These are phyloP conservation scores for Chalcosyrphus nemorum DNA, from an alignment of 2,888 invertebrate genomes.

Conservation along the genomic window DNA sequence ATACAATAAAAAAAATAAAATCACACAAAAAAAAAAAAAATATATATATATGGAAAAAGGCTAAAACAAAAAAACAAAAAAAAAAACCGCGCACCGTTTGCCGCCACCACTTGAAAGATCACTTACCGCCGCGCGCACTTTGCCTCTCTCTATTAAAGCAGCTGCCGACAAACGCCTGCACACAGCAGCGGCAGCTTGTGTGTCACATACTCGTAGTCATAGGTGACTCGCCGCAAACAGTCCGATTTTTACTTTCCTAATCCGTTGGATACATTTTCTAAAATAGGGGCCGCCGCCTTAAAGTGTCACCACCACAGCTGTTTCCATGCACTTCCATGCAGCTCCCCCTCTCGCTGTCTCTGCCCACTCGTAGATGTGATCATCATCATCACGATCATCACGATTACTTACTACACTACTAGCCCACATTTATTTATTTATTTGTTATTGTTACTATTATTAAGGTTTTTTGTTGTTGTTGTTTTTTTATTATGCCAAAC, in stretches of 20 bases:
- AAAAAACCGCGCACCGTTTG: conserved; percentile 54
- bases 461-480: not conserved
- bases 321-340: conserved; percentile 7
- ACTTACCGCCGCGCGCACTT: conserved; percentile 62
- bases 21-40: conserved; percentile 27
- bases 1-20: conserved; percentile 49
- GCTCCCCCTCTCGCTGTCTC: not conserved
- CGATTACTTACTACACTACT: too few species aligned
- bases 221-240: conserved; percentile 58
- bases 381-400: not conserved
- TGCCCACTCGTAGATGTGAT: not conserved
- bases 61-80: conserved; percentile 41
- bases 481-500: conserved; percentile 19
- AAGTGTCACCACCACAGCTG: conserved; percentile 34
- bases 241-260: conserved; percentile 41
- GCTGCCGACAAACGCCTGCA: conserved; percentile 51
- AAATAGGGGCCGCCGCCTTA: conserved; percentile 22
- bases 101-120: conserved; percentile 68
- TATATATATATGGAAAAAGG: conserved; percentile 45
- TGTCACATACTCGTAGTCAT: conserved; percentile 46
- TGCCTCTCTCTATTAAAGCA: conserved; percentile 32
- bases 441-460: conserved; percentile 50
- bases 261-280: conserved; percentile 34
- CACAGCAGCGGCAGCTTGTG: not conserved
- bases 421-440: conserved; percentile 49